phyloP scores from a whole-genome alignment of 2,888 invertebrate species.

The Exephanes ischioxanthus region DNA sequence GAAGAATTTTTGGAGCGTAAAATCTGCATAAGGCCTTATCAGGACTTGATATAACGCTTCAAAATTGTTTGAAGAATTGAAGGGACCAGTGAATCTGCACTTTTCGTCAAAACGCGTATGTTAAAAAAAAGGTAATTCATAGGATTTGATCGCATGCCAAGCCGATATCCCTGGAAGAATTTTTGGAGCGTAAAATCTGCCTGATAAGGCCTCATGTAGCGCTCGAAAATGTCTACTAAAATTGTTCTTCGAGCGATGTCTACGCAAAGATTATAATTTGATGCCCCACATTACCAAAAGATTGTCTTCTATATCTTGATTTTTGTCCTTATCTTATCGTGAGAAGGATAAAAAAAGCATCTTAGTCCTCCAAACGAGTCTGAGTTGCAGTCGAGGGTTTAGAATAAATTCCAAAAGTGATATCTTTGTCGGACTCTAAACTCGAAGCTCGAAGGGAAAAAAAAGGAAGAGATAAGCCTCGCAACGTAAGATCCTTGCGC shows the following conservation, averaged over 20 bases:
- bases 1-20: too few relatives aligned
- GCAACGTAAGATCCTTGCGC: slow-evolving; percentile 41
- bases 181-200: neutral
- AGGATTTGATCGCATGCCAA: too few relatives aligned
- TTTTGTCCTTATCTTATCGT: neutral
- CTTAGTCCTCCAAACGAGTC: neutral
- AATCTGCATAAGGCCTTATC: neutral
- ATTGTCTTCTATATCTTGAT: neutral
- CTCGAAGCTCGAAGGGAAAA: slow-evolving; percentile 41
- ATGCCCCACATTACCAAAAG: neutral
- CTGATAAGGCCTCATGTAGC: neutral
- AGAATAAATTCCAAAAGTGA: slow-evolving; percentile 49
- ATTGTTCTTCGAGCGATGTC: neutral
- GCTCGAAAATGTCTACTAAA: neutral
- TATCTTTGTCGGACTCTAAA: slow-evolving; percentile 38
- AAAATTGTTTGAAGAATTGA: neutral
- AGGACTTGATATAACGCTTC: too few relatives aligned
- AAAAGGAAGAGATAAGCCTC: slow-evolving; percentile 37
- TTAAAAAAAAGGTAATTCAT: too few relatives aligned
- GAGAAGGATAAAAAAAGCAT: neutral
- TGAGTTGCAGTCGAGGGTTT: neutral
- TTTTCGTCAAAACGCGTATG: too few relatives aligned
- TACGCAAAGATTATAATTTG: neutral
- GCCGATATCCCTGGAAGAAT: too few relatives aligned
- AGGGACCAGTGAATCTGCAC: too few relatives aligned